phyloP scores from a whole-genome alignment of 2,113 vertebrate species.

The Sminthopsis crassicaudata region DNA sequence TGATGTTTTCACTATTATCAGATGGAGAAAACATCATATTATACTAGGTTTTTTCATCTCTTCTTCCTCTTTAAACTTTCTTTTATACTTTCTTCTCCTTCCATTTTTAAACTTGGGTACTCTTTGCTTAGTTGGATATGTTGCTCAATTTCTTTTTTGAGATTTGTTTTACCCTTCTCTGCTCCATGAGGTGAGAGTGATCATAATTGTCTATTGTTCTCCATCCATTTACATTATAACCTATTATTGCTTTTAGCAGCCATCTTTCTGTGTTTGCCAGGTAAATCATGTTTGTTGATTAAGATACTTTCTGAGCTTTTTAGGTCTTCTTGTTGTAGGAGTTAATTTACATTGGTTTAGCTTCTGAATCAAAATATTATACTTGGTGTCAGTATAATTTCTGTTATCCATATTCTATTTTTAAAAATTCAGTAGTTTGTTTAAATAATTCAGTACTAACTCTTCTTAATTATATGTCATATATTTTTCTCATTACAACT shows the following conservation, averaged over 20 bases:
- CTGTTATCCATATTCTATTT: background rate
- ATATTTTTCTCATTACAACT: background rate
- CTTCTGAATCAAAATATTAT: background rate
- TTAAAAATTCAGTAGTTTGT: background rate
- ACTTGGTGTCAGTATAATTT: background rate
- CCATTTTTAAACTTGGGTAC: background rate
- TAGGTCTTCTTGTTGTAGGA: background rate
- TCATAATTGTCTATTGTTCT: background rate
- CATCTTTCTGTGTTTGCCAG: background rate
- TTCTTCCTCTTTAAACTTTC: background rate
- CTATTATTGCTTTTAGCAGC: background rate
- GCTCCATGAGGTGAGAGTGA: background rate
- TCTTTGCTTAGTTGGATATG: background rate
- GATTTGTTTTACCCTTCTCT: background rate
- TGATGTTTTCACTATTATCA: background rate
- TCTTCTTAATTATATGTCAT: background rate
- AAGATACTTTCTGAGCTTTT: background rate
- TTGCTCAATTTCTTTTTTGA: background rate
- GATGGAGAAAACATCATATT: background rate
- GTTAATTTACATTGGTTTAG: background rate
- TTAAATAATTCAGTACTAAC: background rate
- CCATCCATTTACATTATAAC: background rate
- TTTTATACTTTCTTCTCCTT: too few species aligned
- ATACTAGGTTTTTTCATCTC: background rate
- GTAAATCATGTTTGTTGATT: slow-evolving; percentile 6